A percentile compares a stretch with the other conserved stretches of the same genome.
These are phyloP conservation scores for Bergia puertoricense DNA, from an alignment of 92 coral and sea anemone genomes.

Conservation along the genomic window DNA sequence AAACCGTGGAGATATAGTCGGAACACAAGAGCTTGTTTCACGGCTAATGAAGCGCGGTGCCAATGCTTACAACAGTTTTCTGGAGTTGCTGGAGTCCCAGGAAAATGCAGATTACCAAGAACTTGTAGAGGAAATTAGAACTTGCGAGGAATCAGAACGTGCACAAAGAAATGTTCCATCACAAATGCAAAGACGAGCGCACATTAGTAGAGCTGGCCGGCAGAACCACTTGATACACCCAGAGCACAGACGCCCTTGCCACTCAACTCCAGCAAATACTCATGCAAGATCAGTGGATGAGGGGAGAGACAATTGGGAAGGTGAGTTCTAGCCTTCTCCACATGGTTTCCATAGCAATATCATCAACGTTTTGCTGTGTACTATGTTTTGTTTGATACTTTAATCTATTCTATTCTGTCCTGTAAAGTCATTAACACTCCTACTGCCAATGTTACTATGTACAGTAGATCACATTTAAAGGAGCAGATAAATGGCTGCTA, in stretches of 20 bases:
- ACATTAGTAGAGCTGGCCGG: too few species aligned
- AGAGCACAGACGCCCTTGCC: not conserved
- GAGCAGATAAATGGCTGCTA: too few species aligned
- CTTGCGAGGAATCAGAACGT: not conserved
- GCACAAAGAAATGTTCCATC: too few species aligned
- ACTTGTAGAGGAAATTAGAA: conserved; percentile 17
- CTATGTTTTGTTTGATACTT: too few species aligned
- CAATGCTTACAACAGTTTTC: not conserved
- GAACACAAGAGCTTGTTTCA: conserved; percentile 11
- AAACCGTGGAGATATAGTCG: not conserved
- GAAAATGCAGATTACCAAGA: not conserved
- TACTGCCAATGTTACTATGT: too few species aligned
- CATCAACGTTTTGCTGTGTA: not conserved
- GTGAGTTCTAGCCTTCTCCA: not conserved
- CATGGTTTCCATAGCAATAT: not conserved
- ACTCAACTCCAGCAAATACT: not conserved
- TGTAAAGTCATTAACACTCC: too few species aligned
- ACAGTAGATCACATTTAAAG: too few species aligned
- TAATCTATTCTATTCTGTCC: too few species aligned
- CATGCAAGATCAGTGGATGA: not conserved
- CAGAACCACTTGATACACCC: too few species aligned
- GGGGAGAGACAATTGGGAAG: not conserved
- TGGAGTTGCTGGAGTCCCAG: not conserved
- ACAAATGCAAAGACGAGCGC: too few species aligned
- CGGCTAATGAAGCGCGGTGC: conserved; percentile 28